These are phyloP conservation scores for Myripristis jacobus DNA, from an alignment of 2,797 vertebrate genomes.

Conservation along the genomic window DNA sequence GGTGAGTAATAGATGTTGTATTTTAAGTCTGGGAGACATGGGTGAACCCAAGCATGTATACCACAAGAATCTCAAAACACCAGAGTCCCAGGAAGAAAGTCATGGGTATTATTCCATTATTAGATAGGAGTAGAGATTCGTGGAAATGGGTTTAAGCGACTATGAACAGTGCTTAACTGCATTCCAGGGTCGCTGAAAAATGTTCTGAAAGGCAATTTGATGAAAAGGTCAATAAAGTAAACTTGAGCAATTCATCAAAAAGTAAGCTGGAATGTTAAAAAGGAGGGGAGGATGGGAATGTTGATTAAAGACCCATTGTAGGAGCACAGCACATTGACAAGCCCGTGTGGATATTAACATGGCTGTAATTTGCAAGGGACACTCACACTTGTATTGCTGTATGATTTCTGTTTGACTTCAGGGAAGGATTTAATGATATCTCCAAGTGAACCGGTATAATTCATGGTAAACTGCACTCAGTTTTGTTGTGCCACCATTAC, in stretches of 20 bases:
- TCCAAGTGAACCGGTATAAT: constrained; percentile 71
- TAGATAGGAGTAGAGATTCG: constrained; percentile 18
- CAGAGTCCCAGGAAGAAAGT: constrained; percentile 56
- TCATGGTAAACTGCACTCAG: constrained; percentile 68
- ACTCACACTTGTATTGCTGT: constrained; percentile 60
- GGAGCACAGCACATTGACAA: constrained; percentile 37
- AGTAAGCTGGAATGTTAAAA: constrained; percentile 1
- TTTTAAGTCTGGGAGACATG: constrained; percentile 67
- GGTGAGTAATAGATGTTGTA: constrained; percentile 62
- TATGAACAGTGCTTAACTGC: constrained; percentile 5
- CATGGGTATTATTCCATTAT: constrained; percentile 64
- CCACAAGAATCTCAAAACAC: constrained; percentile 73
- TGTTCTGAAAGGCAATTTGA: constrained; percentile 20
- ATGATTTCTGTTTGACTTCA: constrained; percentile 70
- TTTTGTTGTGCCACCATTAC: constrained; percentile 52
- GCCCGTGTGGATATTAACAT: constrained; percentile 49
- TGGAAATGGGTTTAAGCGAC: constrained; percentile 27
- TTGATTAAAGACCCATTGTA: constrained; percentile 19
- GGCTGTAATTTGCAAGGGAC: constrained; percentile 57
- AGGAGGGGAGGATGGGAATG: constrained; percentile 21
- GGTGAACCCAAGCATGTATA: constrained; percentile 63
- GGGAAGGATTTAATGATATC: constrained; percentile 78
- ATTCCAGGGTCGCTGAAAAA: constrained; percentile 29
- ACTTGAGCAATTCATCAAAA: not conserved
- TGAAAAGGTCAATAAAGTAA: not conserved